Base-by-base conservation (phyloP, 1,140 invertebrate genomes). In the Heliconius nattereri region DNA sequence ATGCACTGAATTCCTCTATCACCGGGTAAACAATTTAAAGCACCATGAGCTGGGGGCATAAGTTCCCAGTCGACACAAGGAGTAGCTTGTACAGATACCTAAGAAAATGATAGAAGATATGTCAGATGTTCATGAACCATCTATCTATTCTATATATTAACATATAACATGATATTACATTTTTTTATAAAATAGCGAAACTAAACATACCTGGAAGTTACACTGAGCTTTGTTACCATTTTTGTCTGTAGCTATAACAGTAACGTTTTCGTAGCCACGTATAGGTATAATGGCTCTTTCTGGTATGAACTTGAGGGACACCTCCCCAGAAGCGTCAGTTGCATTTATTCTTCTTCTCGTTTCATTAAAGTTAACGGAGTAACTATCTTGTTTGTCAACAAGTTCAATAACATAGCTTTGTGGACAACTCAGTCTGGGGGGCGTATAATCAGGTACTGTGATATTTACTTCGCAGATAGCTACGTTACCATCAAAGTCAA, bases 381-480 rank as follows among this genome's bases (percentile, higher is more conserved):
- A 98, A 87, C 97, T 98, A 2, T 98, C 98, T 95, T 98, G 98
- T 86, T 97, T 96, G 80, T 99, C 98, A 0, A 98, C 96, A 73
- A 99, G 93, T 92, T 99, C 98, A 80, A 99, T 98, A 1, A 99
- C 98, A 89, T 99, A 99, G 85, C 98, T 99, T 91, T 99, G 98
- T 1, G 98, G 98, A 90, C 98, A 99, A 87, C 97, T 98, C 32
- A 99, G 91, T 87, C 96, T 96, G n/a, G 98, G 98, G 57, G 98
- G 98, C 3, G 98, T 99, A 73, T 98, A 97, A 94, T 99, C 98
- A 49, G 98, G 97, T 6, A 98, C 98, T 8, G 98, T 98, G 26
- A 99, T 98, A 86, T 99, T 99, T 7, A 99, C 98, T 95, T 98
- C 97, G 89, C 98, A 99, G 90, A 99, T 99, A 35, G 98, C 98